phyloP scores from a whole-genome alignment of 2,113 vertebrate genomes.

The Calyptommatus sinebrachiatus region DNA sequence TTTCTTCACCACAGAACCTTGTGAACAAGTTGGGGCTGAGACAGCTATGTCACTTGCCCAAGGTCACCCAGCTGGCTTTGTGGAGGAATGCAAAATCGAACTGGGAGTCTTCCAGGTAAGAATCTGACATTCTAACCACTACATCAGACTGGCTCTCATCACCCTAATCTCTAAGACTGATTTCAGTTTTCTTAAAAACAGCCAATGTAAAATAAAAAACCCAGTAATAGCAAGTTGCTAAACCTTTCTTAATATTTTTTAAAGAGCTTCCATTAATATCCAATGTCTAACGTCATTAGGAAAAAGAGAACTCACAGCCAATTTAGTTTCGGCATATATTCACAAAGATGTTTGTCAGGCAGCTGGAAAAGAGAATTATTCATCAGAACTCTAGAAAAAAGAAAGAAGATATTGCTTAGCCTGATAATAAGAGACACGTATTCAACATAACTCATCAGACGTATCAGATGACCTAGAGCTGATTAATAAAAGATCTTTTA shows the following conservation, averaged over 20 bases:
- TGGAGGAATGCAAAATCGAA: no score
- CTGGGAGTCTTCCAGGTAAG: no score
- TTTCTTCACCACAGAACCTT: no score
- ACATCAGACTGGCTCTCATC: no score
- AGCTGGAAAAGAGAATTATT: slow-evolving; percentile 82
- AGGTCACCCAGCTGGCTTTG: no score
- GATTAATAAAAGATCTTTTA: not conserved
- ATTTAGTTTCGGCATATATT: slow-evolving; percentile 85
- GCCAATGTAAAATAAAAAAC: not conserved
- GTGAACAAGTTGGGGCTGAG: no score
- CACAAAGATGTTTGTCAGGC: slow-evolving; percentile 82
- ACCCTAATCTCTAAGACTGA: no score
- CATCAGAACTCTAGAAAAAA: slow-evolving; percentile 80
- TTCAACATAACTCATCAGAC: not conserved
- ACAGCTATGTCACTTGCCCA: no score
- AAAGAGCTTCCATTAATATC: not conserved
- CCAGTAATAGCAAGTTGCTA: not conserved
- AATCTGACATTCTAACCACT: no score
- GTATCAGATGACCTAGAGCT: no score
- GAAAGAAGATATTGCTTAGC: not conserved
- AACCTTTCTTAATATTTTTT: not conserved
- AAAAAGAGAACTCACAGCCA: slow-evolving; percentile 87
- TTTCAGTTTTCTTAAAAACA: not conserved
- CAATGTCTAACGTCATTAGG: slow-evolving; percentile 20
- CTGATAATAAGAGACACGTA: not conserved